Conservation (phyloP, 2,888 invertebrate species). For the Ormyrus thymus region DNA sequence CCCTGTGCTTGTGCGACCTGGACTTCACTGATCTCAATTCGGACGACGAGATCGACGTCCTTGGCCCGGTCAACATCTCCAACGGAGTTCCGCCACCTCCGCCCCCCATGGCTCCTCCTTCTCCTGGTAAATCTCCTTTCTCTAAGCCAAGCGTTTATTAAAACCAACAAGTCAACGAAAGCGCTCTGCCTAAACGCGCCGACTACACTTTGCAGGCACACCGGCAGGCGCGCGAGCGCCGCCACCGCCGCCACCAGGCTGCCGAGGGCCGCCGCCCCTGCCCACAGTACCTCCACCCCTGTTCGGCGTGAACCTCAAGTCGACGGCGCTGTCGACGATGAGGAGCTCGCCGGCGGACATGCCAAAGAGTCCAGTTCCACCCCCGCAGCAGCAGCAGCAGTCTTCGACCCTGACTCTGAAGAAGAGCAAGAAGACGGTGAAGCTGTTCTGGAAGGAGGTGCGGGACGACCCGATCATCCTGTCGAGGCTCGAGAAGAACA, state of each 20-base stretch:
- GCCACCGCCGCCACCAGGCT: slow-evolving; percentile 69
- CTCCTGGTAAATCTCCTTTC: slow-evolving; percentile 57
- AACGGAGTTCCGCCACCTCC: slow-evolving; percentile 87
- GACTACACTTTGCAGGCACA: slow-evolving; percentile 1
- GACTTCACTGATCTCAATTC: slow-evolving; percentile 96
- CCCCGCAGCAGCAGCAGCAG: slow-evolving; percentile 59
- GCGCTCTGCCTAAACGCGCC: no score
- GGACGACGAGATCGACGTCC: slow-evolving; percentile 90
- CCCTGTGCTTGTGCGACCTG: slow-evolving; percentile 91
- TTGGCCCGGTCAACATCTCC: slow-evolving; percentile 81
- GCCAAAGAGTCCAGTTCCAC: slow-evolving; percentile 67
- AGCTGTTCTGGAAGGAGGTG: slow-evolving; percentile 98
- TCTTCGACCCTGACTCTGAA: slow-evolving; percentile 74
- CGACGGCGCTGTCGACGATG: slow-evolving; percentile 54
- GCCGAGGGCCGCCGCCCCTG: slow-evolving; percentile 68
- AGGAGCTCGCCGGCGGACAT: slow-evolving; percentile 57
- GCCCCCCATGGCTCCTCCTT: slow-evolving; percentile 81
- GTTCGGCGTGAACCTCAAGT: slow-evolving; percentile 71
- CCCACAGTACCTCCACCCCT: slow-evolving; percentile 74
- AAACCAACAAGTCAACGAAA: neutral
- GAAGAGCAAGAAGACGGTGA: slow-evolving; percentile 97
- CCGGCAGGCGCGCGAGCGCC: slow-evolving; percentile 74
- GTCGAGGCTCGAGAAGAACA: slow-evolving; percentile 74
- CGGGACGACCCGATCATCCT: slow-evolving; percentile 85
- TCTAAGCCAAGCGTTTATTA: neutral